A percentile compares a stretch with the other conserved stretches of the same genome.
phyloP scores from a whole-genome alignment of 2,113 vertebrate species.

The Nettapus auritus region DNA sequence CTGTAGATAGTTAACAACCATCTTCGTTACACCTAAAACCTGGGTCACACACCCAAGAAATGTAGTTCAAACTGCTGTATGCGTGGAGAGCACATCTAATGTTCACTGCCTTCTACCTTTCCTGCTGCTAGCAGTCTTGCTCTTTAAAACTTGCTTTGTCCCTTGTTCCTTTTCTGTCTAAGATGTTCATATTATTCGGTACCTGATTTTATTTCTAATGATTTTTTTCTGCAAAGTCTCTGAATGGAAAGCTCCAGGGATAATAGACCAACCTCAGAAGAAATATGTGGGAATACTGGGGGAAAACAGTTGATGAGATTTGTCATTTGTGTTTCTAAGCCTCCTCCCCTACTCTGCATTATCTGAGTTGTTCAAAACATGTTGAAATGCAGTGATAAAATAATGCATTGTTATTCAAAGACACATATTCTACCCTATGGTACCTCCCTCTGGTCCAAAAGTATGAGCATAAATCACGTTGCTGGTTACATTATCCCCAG shows the following conservation, averaged over 20 bases:
- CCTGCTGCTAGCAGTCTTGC: neutral
- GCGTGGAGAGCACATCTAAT: neutral
- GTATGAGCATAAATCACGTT: constrained; percentile 28
- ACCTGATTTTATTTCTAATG: neutral
- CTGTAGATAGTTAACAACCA: neutral
- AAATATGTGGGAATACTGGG: neutral
- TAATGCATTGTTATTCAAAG: neutral
- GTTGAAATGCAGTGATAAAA: neutral
- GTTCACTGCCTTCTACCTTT: neutral
- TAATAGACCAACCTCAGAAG: neutral
- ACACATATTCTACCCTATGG: neutral
- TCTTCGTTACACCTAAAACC: neutral
- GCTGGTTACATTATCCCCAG: constrained; percentile 3
- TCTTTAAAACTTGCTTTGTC: neutral
- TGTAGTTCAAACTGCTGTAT: neutral
- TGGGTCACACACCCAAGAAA: neutral
- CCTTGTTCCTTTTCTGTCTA: neutral
- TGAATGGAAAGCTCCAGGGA: neutral
- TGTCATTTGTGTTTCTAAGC: neutral
- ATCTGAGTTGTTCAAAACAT: neutral
- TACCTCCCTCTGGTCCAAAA: neutral
- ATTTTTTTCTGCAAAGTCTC: neutral
- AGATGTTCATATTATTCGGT: neutral
- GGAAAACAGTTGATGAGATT: neutral
- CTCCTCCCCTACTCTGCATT: neutral